Evolutionary conservation across 2,888 invertebrate species (phyloP), one percentile per base, ranked within the genome.

Genomic region (Rotaria magnacalcarata): DNA sequence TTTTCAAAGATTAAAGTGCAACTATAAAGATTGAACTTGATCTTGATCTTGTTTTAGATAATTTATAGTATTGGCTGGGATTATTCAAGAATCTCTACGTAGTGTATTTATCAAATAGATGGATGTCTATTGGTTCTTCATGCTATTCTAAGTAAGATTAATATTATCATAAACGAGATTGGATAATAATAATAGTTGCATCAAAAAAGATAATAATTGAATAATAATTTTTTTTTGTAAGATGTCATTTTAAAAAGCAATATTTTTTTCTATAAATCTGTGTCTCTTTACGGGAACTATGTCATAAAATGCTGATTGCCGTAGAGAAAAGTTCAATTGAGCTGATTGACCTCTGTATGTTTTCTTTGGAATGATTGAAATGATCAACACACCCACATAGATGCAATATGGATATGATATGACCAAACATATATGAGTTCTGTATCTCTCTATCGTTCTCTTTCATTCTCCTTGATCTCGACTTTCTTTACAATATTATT

Each of bases 391-490:
- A 3, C 3, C 19, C 27, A 34, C 16, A 34, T 19, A 34, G 67
- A 67, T 67, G 6, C 67, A 67, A 34, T 67, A 24, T 34, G 10
- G 34, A 19, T 19, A 7, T 4, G 34, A 67, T 67, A 67, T 41
- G 34, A 14, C 67, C 16, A 5, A 34, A 67, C 27, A 67, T 34
- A 6, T 41, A 67, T 67, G 34, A 34, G 34, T 19, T 67, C 34
- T 34, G 34, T 67, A 34, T 67, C 67, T 34, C 4, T 19, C 11
- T 14, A 8, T 52, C 14, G 14, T 60, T 24, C 24, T 67, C 34
- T 67, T 67, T 67, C 34, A 67, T 67, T 67, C 16, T 11, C 67
- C 67, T 67, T 67, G 67, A 67, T 67, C 67, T 67, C 34, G 34
- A 67, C 34, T 67, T 67, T 41, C 34, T 41, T 16, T 34, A 19